Conservation (phyloP, 2,888 invertebrate genomes). For the Monopis laevigella region DNA sequence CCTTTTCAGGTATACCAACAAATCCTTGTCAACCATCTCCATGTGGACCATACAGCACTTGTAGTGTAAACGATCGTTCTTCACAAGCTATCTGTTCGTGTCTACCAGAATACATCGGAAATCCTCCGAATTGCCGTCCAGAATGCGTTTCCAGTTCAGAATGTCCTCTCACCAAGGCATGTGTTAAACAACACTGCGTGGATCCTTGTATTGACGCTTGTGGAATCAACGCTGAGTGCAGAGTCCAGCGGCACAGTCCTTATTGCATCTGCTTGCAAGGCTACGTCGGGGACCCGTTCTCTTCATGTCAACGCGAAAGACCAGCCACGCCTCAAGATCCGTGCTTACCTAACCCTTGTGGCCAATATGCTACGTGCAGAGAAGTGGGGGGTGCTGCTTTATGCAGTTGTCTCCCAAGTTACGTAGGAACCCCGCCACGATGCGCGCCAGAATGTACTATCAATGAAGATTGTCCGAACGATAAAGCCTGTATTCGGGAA, state of each 20-base stretch:
- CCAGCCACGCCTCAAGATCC: slow-evolving; percentile 70
- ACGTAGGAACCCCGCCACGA: slow-evolving; percentile 73
- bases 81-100: slow-evolving; percentile 80
- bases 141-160: slow-evolving; percentile 83
- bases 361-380: slow-evolving; percentile 71
- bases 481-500: slow-evolving; percentile 76
- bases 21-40: slow-evolving; percentile 81
- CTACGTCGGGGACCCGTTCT: slow-evolving; percentile 81
- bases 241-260: slow-evolving; percentile 73
- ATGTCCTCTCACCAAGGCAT: slow-evolving; percentile 80
- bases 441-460: slow-evolving; percentile 82
- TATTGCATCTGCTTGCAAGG: slow-evolving; percentile 77
- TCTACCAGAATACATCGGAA: slow-evolving; percentile 73
- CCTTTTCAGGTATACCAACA: slow-evolving; percentile 40
- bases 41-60: slow-evolving; percentile 81
- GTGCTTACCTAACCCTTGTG: slow-evolving; percentile 76
- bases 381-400: slow-evolving; percentile 59
- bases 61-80: slow-evolving; percentile 64
- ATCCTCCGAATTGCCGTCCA: slow-evolving; percentile 79
- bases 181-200: slow-evolving; percentile 78
- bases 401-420: slow-evolving; percentile 72
- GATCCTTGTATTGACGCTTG: slow-evolving; percentile 85
- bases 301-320: slow-evolving; percentile 43
- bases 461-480: slow-evolving; percentile 78
- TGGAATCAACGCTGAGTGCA: slow-evolving; percentile 75